Evolutionary conservation across 2,797 vertebrate species (phyloP).

Genomic region (Malurus splendens): DNA sequence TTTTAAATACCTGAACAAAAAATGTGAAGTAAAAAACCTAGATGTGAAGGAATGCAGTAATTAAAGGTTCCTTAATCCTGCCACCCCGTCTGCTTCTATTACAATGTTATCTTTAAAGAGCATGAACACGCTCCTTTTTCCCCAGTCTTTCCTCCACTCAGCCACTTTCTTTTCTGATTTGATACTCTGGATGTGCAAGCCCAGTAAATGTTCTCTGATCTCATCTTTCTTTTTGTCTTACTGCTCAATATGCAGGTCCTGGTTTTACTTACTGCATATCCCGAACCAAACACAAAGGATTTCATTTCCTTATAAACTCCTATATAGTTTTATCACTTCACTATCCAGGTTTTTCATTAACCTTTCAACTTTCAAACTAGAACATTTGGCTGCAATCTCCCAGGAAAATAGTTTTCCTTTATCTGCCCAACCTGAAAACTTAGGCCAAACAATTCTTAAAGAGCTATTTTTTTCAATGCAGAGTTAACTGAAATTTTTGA

Average conservation of each 20-base stretch:
- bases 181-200: background rate
- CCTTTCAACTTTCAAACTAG: background rate
- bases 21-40: background rate
- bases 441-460: background rate
- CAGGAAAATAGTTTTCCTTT: background rate
- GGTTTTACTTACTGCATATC: background rate
- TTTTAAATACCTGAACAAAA: background rate
- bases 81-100: background rate
- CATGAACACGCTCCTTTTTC: background rate
- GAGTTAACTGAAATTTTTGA: background rate
- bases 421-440: background rate
- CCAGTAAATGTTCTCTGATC: background rate
- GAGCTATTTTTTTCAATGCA: background rate
- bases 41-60: background rate
- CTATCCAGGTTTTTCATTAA: background rate
- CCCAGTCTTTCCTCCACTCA: background rate
- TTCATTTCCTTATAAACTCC: background rate
- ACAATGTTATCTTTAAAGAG: constrained; percentile 26
- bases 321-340: background rate
- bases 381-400: background rate
- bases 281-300: constrained; percentile 1
- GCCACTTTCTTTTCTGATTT: background rate
- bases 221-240: background rate
- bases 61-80: constrained; percentile 20
- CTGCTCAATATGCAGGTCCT: background rate